These are phyloP conservation scores for Grus americana DNA, from an alignment of 2,113 vertebrate genomes.

Conservation along the genomic window DNA sequence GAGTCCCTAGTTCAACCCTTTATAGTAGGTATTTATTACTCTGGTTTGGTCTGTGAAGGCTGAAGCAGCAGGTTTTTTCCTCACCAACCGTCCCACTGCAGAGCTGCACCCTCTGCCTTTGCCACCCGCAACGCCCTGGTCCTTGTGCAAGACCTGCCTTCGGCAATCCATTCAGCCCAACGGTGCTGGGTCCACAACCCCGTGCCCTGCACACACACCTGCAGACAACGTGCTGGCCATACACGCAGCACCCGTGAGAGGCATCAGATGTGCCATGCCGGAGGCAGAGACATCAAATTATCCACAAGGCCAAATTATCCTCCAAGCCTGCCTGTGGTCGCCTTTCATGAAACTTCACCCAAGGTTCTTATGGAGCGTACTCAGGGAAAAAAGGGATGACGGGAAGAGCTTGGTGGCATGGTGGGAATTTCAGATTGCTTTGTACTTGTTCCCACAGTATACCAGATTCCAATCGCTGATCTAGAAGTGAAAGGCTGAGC, in stretches of 20 bases:
- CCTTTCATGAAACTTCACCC: not conserved
- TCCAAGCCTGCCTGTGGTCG: not conserved
- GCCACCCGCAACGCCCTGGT: not conserved
- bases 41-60: not conserved
- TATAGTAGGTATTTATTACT: slow-evolving; percentile 48
- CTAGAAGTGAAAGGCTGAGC: not conserved
- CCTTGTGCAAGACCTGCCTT: not conserved
- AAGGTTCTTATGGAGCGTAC: not conserved
- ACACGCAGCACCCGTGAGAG: not conserved
- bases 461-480: not conserved
- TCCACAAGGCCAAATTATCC: not conserved
- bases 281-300: not conserved
- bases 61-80: not conserved
- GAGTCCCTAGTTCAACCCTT: slow-evolving; percentile 29
- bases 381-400: not conserved
- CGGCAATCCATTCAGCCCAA: not conserved
- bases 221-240: not conserved
- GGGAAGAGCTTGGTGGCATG: not conserved
- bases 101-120: not conserved
- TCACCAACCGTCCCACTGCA: not conserved
- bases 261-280: accelerated
- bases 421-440: not conserved
- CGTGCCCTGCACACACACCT: not conserved
- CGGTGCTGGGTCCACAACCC: not conserved
- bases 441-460: not conserved